Conservation (phyloP, 1,140 invertebrate species). For the Neoseiulus cucumeris region DNA sequence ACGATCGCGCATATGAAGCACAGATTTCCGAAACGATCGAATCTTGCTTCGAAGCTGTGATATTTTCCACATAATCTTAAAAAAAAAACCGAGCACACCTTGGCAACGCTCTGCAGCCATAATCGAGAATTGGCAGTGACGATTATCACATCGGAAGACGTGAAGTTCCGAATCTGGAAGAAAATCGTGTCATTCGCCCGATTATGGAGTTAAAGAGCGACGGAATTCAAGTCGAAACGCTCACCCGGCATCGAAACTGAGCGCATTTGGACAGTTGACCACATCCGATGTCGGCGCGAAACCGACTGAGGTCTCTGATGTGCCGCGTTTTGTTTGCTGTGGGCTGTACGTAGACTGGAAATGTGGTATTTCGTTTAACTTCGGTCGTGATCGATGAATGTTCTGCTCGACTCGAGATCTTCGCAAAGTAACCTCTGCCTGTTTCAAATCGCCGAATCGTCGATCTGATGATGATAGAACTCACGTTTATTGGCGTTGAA, state of each 20-base stretch:
- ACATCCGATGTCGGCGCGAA: not conserved
- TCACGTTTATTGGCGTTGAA: constrained; percentile 8
- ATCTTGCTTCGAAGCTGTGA: too few species aligned
- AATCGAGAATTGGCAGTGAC: not conserved
- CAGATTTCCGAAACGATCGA: too few species aligned
- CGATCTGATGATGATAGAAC: not conserved
- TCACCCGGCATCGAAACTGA: not conserved
- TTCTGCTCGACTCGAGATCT: too few species aligned
- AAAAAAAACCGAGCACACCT: not conserved
- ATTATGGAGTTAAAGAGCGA: too few species aligned
- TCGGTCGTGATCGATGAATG: too few species aligned
- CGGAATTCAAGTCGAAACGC: not conserved
- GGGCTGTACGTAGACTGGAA: too few species aligned
- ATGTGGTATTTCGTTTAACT: too few species aligned
- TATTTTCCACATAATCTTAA: too few species aligned
- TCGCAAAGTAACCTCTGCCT: too few species aligned
- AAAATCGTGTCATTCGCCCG: too few species aligned
- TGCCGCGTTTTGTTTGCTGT: not conserved
- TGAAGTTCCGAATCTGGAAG: not conserved
- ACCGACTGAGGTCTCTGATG: not conserved
- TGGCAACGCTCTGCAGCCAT: not conserved
- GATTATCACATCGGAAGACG: not conserved
- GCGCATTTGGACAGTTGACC: not conserved
- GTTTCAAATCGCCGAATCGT: not conserved
- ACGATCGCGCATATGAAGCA: too few species aligned